Base-by-base conservation (phyloP, 35 echinoderm and acorn worm species). In the Apostichopus parvimensis region DNA sequence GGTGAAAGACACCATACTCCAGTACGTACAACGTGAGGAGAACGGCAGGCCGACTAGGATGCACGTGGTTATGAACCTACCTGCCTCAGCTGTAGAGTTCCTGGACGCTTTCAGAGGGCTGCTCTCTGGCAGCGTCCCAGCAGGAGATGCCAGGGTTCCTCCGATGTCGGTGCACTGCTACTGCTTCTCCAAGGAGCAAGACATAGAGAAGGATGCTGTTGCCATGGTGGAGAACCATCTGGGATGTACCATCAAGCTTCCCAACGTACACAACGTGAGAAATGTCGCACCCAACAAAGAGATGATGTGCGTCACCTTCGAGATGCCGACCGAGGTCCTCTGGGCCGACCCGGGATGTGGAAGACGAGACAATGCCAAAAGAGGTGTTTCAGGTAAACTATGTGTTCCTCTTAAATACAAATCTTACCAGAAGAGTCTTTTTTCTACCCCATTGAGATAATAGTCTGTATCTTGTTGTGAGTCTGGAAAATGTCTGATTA, bases 221-320 rank as follows among this genome's bases (percentile, higher is more conserved):
- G 14, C 59, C 73, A 92, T 91, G 73, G 88, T 93, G 10, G 61
- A 96, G 59, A 66, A 90, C 1, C 78, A 94, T 9, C 75, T 98
- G 20, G 76, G 90, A 55, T 57, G 68, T 21, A 18, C 28, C 6
- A 58, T 82, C 13, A 73, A 8, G 5, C 54, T 55, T 23, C 79
- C 77, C 22, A 54, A 72, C 3, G 87, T 96, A 57, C 93, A 96
- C 76, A 87, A 99, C 91, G 97, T 99, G n/a, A 93, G 97, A 65
- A 95, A 99, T 81, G 97, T 99, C 9, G 93, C 97, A 78, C 97
- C 97, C 0, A 99, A 99, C 84, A 99, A 99, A 60, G 97, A 99
- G 73, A 99, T 99, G 97, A 91, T 99, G 93, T 99, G 97, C 73
- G 93, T 89, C 58, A 92, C 87, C 58, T 99, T 99, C 56, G 78